Evolutionary conservation across 2,113 vertebrate genomes (phyloP).

Genomic region (Pongo abelii): DNA sequence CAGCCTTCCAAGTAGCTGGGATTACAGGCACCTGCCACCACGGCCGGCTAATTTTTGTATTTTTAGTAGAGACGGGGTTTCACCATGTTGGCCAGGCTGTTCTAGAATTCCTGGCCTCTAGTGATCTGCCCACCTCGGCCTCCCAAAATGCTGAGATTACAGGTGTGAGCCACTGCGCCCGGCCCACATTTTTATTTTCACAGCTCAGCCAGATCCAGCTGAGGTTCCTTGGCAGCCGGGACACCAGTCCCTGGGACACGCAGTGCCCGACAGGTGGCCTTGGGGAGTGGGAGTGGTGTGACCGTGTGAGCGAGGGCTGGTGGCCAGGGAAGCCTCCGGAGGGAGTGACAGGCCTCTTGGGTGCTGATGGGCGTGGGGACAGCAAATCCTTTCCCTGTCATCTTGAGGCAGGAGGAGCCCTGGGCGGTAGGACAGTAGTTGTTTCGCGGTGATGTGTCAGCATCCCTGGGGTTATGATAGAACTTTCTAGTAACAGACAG

Average conservation of each 20-base stretch:
- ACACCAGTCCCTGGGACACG: rapidly evolving
- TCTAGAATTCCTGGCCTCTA: no score
- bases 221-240: not conserved
- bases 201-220: not conserved
- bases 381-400: rapidly evolving
- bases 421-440: rapidly evolving
- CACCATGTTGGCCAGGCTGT: no score
- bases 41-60: no score
- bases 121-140: no score
- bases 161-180: no score
- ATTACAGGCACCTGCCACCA: no score
- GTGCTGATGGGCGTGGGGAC: rapidly evolving
- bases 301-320: not conserved
- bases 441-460: rapidly evolving
- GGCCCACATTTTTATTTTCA: no score
- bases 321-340: not conserved
- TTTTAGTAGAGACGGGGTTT: no score
- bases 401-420: rapidly evolving
- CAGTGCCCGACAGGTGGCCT: rapidly evolving
- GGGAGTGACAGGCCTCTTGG: not conserved
- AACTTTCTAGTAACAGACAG: not conserved
- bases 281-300: not conserved
- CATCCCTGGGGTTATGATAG: rapidly evolving
- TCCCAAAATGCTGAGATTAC: no score
- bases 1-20: no score